Evolutionary conservation across 2,888 invertebrate species (phyloP), one percentile per base, ranked within the genome.

Genomic region (Pediacus dermestoides): DNA sequence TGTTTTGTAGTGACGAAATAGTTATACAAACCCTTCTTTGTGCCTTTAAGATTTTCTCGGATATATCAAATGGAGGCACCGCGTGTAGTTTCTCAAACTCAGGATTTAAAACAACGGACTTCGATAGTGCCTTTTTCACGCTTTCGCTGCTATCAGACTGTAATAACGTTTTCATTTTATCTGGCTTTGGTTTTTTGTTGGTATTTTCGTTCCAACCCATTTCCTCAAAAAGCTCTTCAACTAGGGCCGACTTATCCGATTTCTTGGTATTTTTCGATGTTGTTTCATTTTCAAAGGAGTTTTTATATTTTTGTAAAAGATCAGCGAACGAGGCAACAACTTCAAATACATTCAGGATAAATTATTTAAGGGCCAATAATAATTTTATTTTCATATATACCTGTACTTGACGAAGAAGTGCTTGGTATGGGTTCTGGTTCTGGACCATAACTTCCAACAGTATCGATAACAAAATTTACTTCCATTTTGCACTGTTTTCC

Each of bases 81-180:
- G 68, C 52, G 40, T 78, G 74, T 31, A 80, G 67, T 52, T 80
- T 75, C 55, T 86, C 85, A 53, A 84, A 76, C 1, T 81, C 83
- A 1, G 81, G 76, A 31, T 74, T 74, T 39, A 85, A 62, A 7
- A 73, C 64, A 1, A 74, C 71, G 26, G 81, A 79, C 44, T 79
- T 82, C 52, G 78, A 66, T 67, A 86, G 71, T 42, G 80, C 67
- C 46, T 80, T 73, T 2, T 77, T 75, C 23, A 74, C 64, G 53
- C 78, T 70, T 2, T 72, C 16, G 9, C 31, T 68, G 2, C 59
- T 56, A 2, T 23, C 6, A 21, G 23, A 10, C 13, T n/a, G n/a
- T n/a, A n/a, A n/a, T n/a, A n/a, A n/a, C n/a, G n/a, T n/a, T n/a
- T n/a, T n/a, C n/a, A 16, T 23, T 16, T 28, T 16, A 2, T 74